Base-by-base conservation (phyloP, 1,140 invertebrate species). In the Drosophila sechellia region DNA sequence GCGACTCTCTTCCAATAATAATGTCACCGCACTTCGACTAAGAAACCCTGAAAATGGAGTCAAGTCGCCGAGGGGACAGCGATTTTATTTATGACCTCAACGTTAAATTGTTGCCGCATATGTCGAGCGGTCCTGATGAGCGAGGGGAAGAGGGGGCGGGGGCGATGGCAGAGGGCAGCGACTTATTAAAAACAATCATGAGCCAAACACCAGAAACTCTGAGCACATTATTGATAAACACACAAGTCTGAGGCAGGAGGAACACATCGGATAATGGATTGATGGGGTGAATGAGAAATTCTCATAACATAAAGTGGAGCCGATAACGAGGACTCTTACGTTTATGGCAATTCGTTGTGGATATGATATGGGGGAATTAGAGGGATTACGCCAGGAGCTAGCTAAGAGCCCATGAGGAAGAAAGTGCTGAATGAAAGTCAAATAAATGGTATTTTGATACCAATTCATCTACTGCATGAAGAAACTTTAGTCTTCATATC, bases 71-170 rank as follows among this genome's bases (percentile, higher is more conserved):
- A 12, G 61, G 66, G 66, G 66, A 69, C 65, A 59, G 63, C 83
- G 71, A 87, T 86, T 86, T 86, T 86, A 86, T 86, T 86, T 86
- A 86, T 83, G 83, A 83, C 65, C 83, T 79, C 55, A 56, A 76
- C 83, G 86, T 87, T 77, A 86, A 86, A 86, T 87, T 81, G 75
- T 77, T 78, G 83, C 70, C 61, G 70, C 81, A 86, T 87, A 87
- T 86, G 81, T 45, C 80, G 66, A 48, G 49, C 35, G 34, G 15
- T 53, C 31, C 6, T 27, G 49, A 35, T 20, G 5, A 25, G 13
- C 5, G n/a, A 46, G 68, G 66, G 63, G 42, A 43, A 20, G 17
- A 22, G 2, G 13, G 73, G 68, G 72, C 46, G 39, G 17, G 35
- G 15, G 40, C 8, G 35, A 56, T 55, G n/a, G 17, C 49, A 31